Evolutionary conservation across 2,888 invertebrate genomes (phyloP).

Genomic region (Thymelicus sylvestris): DNA sequence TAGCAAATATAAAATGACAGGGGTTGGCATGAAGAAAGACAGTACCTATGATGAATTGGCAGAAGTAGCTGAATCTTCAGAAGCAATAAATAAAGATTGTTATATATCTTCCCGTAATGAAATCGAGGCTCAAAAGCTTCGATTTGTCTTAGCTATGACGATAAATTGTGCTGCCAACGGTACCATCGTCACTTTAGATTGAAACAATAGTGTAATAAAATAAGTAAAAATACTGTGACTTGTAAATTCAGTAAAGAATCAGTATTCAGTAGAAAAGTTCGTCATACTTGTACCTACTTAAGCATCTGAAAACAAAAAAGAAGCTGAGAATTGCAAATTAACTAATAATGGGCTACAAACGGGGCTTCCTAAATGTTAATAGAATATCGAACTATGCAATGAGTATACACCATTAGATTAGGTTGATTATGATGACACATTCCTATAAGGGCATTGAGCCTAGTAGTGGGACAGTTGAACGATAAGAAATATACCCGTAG

Average conservation of each 20-base stretch:
- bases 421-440: too few relatives aligned
- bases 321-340: too few relatives aligned
- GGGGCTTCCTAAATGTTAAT: too few relatives aligned
- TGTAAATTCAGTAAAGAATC: too few relatives aligned
- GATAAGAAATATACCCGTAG: background rate
- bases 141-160: constrained; percentile 4
- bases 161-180: background rate
- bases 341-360: too few relatives aligned
- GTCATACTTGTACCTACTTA: too few relatives aligned
- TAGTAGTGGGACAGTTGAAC: background rate
- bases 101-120: constrained; percentile 12
- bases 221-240: too few relatives aligned
- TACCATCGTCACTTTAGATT: background rate
- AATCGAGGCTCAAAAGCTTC: constrained; percentile 9
- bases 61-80: constrained; percentile 28
- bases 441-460: too few relatives aligned
- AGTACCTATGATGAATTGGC: constrained; percentile 31
- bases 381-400: too few relatives aligned
- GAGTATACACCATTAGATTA: too few relatives aligned
- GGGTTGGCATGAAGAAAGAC: constrained; percentile 29
- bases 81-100: constrained; percentile 31
- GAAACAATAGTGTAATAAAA: background rate
- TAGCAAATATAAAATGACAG: constrained; percentile 37
- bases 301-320: too few relatives aligned
- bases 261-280: too few relatives aligned